Percentiles rank a stretch among this genome's conserved stretches.
Evolutionary conservation across 1,140 invertebrate genomes (phyloP).

Genomic region (Belonocnema kinseyi): DNA sequence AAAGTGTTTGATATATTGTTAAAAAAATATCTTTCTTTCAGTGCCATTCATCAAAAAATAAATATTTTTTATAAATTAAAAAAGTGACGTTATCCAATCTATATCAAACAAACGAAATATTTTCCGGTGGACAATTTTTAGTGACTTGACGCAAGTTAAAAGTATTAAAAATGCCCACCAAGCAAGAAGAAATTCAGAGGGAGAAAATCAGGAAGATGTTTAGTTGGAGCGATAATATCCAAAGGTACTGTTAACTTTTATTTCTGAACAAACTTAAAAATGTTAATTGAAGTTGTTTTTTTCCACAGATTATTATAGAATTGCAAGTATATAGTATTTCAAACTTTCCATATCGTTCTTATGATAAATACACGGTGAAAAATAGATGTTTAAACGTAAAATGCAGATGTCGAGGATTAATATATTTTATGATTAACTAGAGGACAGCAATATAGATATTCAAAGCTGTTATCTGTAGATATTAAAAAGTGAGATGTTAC

Average conservation of each 20-base stretch:
- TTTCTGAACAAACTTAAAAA: neutral
- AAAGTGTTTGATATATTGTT: neutral
- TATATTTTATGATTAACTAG: no score
- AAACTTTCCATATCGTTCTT: no score
- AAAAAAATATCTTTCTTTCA: conserved; percentile 35
- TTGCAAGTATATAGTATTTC: no score
- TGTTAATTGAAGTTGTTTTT: no score
- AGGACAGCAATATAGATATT: no score
- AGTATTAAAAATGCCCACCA: conserved; percentile 57
- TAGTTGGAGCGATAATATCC: conserved; percentile 70
- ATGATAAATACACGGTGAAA: no score
- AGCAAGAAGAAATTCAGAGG: conserved; percentile 62
- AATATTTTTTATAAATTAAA: conserved; percentile 32
- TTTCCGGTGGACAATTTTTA: conserved; percentile 10
- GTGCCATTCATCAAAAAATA: conserved; percentile 36
- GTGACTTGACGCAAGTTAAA: conserved; percentile 39
- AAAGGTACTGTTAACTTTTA: conserved; percentile 54
- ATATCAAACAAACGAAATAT: conserved; percentile 32
- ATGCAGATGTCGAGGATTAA: no score
- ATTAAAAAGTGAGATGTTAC: no score
- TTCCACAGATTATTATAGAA: no score
- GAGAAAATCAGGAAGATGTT: conserved; percentile 72
- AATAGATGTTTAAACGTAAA: no score
- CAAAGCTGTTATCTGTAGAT: no score
- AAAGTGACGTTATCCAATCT: neutral